Evolutionary conservation across 2,888 invertebrate species (phyloP), one percentile per base, ranked within the genome.

Genomic region (Aleiodes testaceus): DNA sequence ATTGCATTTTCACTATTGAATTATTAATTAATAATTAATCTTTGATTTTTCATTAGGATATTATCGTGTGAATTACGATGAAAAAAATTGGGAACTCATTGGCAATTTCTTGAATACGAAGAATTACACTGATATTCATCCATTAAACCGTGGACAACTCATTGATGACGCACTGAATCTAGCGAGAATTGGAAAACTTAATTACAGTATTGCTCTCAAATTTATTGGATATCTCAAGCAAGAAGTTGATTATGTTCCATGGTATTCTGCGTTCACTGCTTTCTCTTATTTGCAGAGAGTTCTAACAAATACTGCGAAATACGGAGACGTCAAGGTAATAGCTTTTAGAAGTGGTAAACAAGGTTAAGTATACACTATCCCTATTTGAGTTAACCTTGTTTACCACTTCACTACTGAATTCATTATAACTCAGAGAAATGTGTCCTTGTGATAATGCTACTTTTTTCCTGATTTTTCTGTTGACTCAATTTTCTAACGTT

Each of bases 241-340:
- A 5, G 93, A 93, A 84, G 88, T 88, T 16, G 90, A 92, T 59
- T 92, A 92, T 73, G 88, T 92, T 5, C 93, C 94, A 0, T 95
- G 94, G 95, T 85, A 88, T 14, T 87, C 92, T 0, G 92, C 92
- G 3, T 87, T 91, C 12, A 84, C 85, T 69, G 90, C 90, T 16
- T 88, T 88, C 67, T 81, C 82, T 70, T 88, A 86, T 1, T 77
- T 85, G 1, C 84, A 88, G 53, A 83, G 88, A 73, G 72, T 88
- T 42, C 78, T 80, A 81, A 69, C 79, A 71, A 89, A 92, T 20
- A 90, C 90, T 0, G 87, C 91, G 0, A 88, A 90, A 50, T 93
- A 91, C 82, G 92, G 92, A 6, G 49, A 59, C 14, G 74, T 75
- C 61, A 74, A 74, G 74, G 79, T 73, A 68, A 20, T 50, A n/a